These are phyloP conservation scores for Cygnus olor DNA, from an alignment of 2,797 vertebrate species.

Conservation along the genomic window DNA sequence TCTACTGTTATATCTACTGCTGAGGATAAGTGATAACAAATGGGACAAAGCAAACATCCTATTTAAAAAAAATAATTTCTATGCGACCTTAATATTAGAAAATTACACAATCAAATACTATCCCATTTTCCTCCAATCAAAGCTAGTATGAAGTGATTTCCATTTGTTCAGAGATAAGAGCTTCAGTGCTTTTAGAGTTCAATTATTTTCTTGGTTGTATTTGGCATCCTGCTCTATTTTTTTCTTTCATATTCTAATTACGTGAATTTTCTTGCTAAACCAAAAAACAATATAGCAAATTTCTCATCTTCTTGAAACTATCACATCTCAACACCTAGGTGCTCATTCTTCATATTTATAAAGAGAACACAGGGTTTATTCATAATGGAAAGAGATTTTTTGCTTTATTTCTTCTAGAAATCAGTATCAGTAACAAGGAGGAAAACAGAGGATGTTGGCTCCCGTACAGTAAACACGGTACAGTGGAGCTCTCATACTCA, in stretches of 20 bases:
- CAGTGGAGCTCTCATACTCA: conserved; percentile 74
- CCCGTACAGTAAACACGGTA: neutral
- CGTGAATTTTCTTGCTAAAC: neutral
- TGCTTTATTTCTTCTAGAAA: neutral
- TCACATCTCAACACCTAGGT: neutral
- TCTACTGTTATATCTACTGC: neutral
- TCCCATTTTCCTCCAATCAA: neutral
- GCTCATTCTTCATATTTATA: neutral
- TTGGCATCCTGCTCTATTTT: fast-evolving
- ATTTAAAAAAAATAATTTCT: neutral
- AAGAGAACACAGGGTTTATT: neutral
- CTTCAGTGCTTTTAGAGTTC: neutral
- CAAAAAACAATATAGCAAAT: neutral
- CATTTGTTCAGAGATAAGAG: neutral
- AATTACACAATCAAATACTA: neutral
- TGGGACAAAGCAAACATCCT: neutral
- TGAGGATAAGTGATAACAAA: neutral
- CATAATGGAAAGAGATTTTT: neutral
- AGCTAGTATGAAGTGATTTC: neutral
- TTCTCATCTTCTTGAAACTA: neutral
- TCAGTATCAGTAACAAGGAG: neutral
- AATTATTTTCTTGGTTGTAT: neutral
- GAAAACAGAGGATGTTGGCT: neutral
- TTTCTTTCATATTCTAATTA: neutral
- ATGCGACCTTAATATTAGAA: neutral